Base-by-base conservation (phyloP, 2,888 invertebrate genomes). In the Altica lythri region DNA sequence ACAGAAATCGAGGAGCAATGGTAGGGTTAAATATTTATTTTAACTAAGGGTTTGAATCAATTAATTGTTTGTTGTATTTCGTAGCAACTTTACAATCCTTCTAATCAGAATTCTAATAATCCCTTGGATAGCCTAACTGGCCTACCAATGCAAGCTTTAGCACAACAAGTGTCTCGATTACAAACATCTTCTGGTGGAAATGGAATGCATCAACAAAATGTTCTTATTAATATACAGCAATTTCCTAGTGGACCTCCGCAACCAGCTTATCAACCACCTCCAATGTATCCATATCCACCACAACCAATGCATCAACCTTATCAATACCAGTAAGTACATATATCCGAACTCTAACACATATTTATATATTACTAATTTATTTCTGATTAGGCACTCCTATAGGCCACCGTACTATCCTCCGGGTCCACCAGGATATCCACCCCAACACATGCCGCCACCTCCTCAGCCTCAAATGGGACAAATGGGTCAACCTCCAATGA, bases 201-300 rank as follows among this genome's bases (percentile, higher is more conserved):
- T 43, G 69, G 70, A 40, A 80, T 83, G 47, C 84, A 84, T 65
- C 84, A 84, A 66, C 84, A 84, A 67, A 84, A 84, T 67, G 84
- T 84, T 1, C 79, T 84, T 75, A 84, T 84, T 42, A 84, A 84
- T 63, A 84, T 84, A 19, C 84, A 84, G 67, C 83, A 83, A 40
- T 84, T 83, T 64, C 83, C 83, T 3, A 81, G 82, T 19, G 71
- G 72, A 12, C 73, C 75, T 18, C 72, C 71, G 13, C 73, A 69
- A 46, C 71, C 69, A 5, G 80, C 80, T 9, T 78, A 77, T 47
- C 77, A 78, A 9, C 78, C 78, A 1, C 80, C 78, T 14, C 72
- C 78, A 17, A 81, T 81, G 64, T 78, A 76, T 37, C 66, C 62
- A 8, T 70, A 67, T 52, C 68, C 70, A 13, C 72, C 72, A 6